A percentile compares a stretch with the other conserved stretches of the same genome.
These are phyloP conservation scores for Tylochromis polylepis DNA, from an alignment of 2,113 vertebrate genomes.

Conservation along the genomic window DNA sequence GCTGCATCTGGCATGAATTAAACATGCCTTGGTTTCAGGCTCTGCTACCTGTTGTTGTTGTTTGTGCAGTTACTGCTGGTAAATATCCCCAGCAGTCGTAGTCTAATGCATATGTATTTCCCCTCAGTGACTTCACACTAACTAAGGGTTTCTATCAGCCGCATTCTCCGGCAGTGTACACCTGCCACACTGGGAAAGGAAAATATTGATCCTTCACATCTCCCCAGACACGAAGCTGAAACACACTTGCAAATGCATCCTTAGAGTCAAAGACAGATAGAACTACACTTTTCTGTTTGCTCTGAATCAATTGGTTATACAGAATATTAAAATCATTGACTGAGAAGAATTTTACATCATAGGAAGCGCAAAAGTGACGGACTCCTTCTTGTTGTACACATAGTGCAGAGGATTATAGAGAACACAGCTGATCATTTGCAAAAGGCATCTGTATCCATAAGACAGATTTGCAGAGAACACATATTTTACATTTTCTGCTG, in stretches of 20 bases:
- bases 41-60: slow-evolving; percentile 65
- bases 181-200: slow-evolving; percentile 49
- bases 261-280: slow-evolving; percentile 4
- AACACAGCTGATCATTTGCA: background rate
- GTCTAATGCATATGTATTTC: slow-evolving; percentile 64
- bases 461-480: background rate
- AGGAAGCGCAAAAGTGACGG: background rate
- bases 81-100: slow-evolving; percentile 55
- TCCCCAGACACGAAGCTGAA: slow-evolving; percentile 11
- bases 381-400: background rate
- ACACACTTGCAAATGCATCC: slow-evolving; percentile 9
- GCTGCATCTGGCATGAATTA: slow-evolving; percentile 63
- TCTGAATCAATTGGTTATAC: slow-evolving; percentile 49
- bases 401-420: background rate
- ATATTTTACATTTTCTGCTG: background rate
- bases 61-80: slow-evolving; percentile 56
- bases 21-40: slow-evolving; percentile 59
- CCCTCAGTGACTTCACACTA: slow-evolving; percentile 43
- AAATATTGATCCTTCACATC: slow-evolving; percentile 60
- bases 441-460: background rate
- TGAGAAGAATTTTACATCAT: background rate
- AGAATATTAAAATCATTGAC: slow-evolving; percentile 55
- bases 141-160: slow-evolving; percentile 49
- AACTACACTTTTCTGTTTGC: slow-evolving; percentile 18
- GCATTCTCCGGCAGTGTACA: slow-evolving; percentile 43